Percentiles rank a stretch among this genome's conserved stretches.
Evolutionary conservation across 2,888 invertebrate species (phyloP).

Genomic region (Agonopterix heracliana): DNA sequence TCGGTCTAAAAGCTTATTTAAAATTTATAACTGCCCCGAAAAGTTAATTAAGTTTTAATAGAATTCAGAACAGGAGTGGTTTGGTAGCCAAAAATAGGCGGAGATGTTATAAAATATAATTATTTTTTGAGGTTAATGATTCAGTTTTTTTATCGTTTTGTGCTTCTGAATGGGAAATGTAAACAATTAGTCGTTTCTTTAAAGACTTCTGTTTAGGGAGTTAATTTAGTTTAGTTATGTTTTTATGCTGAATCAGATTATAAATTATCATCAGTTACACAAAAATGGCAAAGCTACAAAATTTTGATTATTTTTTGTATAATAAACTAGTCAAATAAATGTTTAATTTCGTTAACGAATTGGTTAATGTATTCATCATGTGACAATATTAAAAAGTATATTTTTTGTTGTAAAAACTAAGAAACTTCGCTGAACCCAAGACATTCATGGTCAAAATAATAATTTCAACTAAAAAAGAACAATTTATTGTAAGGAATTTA

Average conservation of each 20-base stretch:
- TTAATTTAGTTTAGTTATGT: conserved; percentile 6
- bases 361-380: too few relatives aligned
- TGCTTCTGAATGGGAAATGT: conserved; percentile 57
- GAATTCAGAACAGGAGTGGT: conserved; percentile 72
- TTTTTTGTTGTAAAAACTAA: too few relatives aligned
- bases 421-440: too few relatives aligned
- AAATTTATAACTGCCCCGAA: conserved; percentile 62
- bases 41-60: conserved; percentile 77
- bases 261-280: neutral
- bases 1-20: conserved; percentile 57
- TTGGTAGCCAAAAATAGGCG: conserved; percentile 77
- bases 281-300: too few relatives aligned
- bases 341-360: too few relatives aligned
- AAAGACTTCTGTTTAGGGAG: conserved; percentile 11
- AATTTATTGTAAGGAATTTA: too few relatives aligned
- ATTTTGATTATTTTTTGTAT: too few relatives aligned
- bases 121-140: conserved; percentile 67
- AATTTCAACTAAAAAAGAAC: too few relatives aligned
- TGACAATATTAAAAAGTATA: too few relatives aligned
- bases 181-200: conserved; percentile 44
- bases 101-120: conserved; percentile 73
- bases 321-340: too few relatives aligned
- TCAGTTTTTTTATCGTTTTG: conserved; percentile 38
- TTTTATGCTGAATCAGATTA: conserved; percentile 3
- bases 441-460: too few relatives aligned